Evolutionary conservation across 2,797 vertebrate species (phyloP), one percentile per base, ranked within the genome.

Genomic region (Esox lucius): DNA sequence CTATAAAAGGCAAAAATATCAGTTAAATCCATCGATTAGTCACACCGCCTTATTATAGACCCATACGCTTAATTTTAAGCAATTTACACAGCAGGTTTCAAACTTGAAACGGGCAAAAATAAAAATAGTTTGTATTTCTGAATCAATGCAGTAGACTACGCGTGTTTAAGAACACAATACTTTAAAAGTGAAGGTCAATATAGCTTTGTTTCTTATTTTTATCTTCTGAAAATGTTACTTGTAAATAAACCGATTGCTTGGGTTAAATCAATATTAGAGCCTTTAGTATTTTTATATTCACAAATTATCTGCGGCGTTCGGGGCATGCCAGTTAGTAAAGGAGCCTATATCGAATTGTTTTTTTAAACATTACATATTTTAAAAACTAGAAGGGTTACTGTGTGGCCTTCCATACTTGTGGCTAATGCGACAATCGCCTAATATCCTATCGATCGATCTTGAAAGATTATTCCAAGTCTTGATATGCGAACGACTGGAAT

Each of bases 381-480:
- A 71, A 35, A 59, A 4, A 51, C 8, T n/a, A 71, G 51, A 26
- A 61, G 51, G 17, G 22, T 51, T 9, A 51, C 46, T 69, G 70
- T 39, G 51, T 19, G 39, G 39, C 39, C 39, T 42, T 19, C 28
- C 26, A 7, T 65, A 16, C 13, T 65, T 33, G 28, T 16, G 13
- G 35, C 39, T 22, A 69, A 69, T 26, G 68, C 12, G 42, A 28
- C 15, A 26, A 68, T 49, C 39, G 5, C 5, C 39, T 42, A 24
- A 49, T 46, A 69, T 42, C 16, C n/a, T 15, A 71, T 61, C 5
- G 28, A 71, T 71, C 28, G 56, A 39, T 19, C 53, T 19, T n/a
- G 33, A 53, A 59, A 71, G 70, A 35, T 59, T 35, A 35, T 71
- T 24, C 35, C 11, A 22, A 59, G 19, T 71, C 46, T 53, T 53